Percentiles rank a stretch among this genome's conserved stretches.
phyloP scores from a whole-genome alignment of 2,797 vertebrate genomes.

The Oophaga sylvatica region DNA sequence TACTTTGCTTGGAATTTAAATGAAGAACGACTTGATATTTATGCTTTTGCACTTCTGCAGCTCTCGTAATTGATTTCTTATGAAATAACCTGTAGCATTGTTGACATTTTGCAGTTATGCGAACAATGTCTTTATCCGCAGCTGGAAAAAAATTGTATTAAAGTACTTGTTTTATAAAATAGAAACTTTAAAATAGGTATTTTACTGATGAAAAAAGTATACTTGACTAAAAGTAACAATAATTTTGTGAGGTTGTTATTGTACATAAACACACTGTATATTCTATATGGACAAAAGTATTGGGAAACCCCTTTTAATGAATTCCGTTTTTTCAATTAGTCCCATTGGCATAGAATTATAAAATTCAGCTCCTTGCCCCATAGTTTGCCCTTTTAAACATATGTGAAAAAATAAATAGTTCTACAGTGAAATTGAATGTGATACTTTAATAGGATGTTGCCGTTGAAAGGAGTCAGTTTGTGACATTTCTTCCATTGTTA shows the following conservation, averaged over 20 bases:
- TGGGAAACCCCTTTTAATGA: too few relatives aligned
- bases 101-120: conserved; percentile 30
- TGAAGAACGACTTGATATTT: conserved; percentile 69
- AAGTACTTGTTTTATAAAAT: background rate
- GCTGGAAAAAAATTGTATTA: background rate
- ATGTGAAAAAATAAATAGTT: too few relatives aligned
- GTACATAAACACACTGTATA: background rate
- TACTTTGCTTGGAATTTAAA: conserved; percentile 72
- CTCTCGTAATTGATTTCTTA: conserved; percentile 73
- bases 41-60: conserved; percentile 66
- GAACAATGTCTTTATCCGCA: background rate
- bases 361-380: too few relatives aligned
- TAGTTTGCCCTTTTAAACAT: too few relatives aligned
- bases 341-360: too few relatives aligned
- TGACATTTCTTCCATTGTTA: too few relatives aligned
- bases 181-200: background rate
- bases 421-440: too few relatives aligned
- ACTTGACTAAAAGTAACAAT: background rate
- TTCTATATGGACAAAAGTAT: too few relatives aligned
- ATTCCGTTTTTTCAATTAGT: too few relatives aligned
- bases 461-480: too few relatives aligned
- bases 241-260: background rate
- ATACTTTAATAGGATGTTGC: too few relatives aligned
- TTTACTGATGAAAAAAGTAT: background rate
- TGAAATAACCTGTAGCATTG: conserved; percentile 62